Conservation (phyloP, 1,140 invertebrate genomes). For the Heterodera schachtii region DNA sequence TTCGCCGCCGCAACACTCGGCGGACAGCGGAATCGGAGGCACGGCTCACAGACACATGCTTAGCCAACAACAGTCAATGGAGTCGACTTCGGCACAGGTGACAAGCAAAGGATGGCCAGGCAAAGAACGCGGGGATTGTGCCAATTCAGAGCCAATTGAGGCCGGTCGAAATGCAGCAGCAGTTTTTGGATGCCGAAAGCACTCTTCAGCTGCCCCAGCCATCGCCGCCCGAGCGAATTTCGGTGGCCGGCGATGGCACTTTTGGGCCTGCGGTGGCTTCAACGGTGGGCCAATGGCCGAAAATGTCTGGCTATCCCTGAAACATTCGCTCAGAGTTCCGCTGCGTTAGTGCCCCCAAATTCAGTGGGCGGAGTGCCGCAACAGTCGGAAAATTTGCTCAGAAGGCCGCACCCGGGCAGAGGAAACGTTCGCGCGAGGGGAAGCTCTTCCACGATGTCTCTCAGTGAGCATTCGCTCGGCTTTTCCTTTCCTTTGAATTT, state of each 20-base stretch:
- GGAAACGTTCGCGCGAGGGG: slow-evolving; percentile 10
- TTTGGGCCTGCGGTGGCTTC: neutral
- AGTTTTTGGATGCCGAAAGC: neutral
- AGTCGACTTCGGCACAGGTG: neutral
- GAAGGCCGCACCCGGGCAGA: slow-evolving; percentile 1
- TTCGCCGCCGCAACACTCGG: slow-evolving; percentile 25
- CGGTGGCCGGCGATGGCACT: neutral
- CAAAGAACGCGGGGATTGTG: neutral
- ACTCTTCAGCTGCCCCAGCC: neutral
- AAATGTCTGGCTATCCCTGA: neutral
- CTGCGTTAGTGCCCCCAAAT: slow-evolving; percentile 3
- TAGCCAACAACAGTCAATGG: neutral
- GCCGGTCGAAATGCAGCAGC: neutral
- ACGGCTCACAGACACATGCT: slow-evolving; percentile 2
- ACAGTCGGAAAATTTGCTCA: slow-evolving; percentile 13
- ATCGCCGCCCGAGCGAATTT: neutral
- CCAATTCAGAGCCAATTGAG: neutral
- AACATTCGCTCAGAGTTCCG: slow-evolving; percentile 16
- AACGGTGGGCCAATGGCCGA: neutral
- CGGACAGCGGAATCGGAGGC: slow-evolving; percentile 16
- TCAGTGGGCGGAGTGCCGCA: neutral
- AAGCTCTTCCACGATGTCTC: slow-evolving; percentile 51
- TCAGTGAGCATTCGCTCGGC: slow-evolving; percentile 37
- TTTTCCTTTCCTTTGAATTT: neutral
- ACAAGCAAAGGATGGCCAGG: neutral